Evolutionary conservation across 2,888 invertebrate genomes (phyloP).

Genomic region (Epistrophella euchroma): DNA sequence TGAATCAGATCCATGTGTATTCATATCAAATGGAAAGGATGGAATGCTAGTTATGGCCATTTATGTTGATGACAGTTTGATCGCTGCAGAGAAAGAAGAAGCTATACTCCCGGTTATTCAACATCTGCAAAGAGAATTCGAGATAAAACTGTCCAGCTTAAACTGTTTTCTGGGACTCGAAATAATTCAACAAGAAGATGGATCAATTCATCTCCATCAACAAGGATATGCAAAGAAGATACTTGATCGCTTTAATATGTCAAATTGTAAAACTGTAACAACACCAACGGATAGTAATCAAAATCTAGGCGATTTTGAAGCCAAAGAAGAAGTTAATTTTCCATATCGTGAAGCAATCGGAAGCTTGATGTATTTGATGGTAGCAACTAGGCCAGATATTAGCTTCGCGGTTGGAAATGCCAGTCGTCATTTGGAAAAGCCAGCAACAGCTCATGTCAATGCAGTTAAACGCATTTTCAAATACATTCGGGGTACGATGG

Average conservation of each 20-base stretch:
- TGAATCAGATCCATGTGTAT: background rate
- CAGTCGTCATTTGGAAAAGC: too few species aligned
- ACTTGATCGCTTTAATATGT: background rate
- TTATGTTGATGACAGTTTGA: conserved; percentile 4
- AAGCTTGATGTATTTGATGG: too few species aligned
- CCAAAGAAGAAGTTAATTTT: background rate
- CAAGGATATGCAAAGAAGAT: background rate
- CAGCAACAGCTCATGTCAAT: too few species aligned
- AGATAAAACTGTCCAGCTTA: background rate
- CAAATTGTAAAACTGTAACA: background rate
- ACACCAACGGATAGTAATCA: background rate
- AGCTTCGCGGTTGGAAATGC: too few species aligned
- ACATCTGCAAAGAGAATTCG: background rate
- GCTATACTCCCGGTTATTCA: background rate
- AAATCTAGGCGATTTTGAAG: background rate
- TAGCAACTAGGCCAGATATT: too few species aligned
- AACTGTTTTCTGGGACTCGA: background rate
- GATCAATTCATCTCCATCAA: background rate
- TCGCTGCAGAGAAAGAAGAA: background rate
- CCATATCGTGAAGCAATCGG: too few species aligned
- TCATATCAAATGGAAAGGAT: background rate
- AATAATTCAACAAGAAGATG: background rate
- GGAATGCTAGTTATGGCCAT: background rate
- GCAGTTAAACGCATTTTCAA: too few species aligned
- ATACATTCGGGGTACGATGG: too few species aligned